Evolutionary conservation across 2,888 invertebrate genomes (phyloP).

Genomic region (Perizoma flavofasciatum): DNA sequence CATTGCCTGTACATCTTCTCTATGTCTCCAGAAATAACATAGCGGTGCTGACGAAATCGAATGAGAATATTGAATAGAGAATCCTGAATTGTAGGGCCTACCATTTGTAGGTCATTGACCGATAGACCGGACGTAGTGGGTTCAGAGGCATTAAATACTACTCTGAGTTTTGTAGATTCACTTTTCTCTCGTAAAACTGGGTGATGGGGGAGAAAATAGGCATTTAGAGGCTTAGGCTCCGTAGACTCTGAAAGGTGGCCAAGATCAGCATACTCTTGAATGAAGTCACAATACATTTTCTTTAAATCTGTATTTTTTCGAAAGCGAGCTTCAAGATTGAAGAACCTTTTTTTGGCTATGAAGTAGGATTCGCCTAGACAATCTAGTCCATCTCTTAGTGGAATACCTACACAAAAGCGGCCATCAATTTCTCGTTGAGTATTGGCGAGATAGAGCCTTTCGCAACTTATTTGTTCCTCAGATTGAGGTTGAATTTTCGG

Average conservation of each 20-base stretch:
- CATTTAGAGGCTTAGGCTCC: background rate
- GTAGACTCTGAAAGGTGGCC: slow-evolving; percentile 5
- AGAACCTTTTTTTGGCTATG: slow-evolving; percentile 8
- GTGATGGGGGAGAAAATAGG: background rate
- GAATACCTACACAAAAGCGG: slow-evolving; percentile 3
- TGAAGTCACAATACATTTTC: slow-evolving; percentile 5
- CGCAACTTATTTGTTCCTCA: slow-evolving; percentile 3
- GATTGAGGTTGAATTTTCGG: slow-evolving; percentile 1
- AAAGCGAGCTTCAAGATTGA: slow-evolving; percentile 6
- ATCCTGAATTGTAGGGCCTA: background rate
- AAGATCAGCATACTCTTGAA: slow-evolving; percentile 4
- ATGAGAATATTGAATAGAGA: background rate
- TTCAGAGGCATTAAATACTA: background rate
- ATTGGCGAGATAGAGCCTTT: slow-evolving; percentile 2
- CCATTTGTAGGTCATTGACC: slow-evolving; percentile 2
- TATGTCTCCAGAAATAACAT: background rate
- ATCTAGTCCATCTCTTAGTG: background rate
- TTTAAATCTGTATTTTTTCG: slow-evolving; percentile 7
- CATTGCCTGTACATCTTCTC: background rate
- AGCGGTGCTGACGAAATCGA: background rate
- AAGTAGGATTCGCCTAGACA: slow-evolving; percentile 7
- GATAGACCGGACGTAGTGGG: background rate
- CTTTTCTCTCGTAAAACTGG: background rate
- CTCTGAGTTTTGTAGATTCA: background rate
- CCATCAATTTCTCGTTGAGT: slow-evolving; percentile 4